Percentiles rank a stretch among this genome's conserved stretches.
Evolutionary conservation across 1,140 invertebrate species (phyloP).

Genomic region (Drosophila bifasciata): DNA sequence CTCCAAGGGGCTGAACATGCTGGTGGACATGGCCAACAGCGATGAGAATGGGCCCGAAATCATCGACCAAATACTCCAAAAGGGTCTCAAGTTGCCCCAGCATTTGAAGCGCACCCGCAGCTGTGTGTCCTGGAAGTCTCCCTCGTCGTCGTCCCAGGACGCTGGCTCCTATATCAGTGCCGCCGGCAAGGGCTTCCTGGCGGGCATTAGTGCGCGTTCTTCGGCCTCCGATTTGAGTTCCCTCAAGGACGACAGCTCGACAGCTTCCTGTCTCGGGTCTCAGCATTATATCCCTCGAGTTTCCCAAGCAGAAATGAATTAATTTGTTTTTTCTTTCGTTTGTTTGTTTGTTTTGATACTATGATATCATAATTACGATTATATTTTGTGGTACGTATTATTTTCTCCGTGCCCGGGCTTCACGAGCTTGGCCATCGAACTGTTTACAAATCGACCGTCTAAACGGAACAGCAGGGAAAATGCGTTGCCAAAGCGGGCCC

Average conservation of each 20-base stretch:
- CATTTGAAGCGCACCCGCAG: slow-evolving; percentile 63
- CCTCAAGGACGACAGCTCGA: slow-evolving; percentile 48
- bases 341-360: slow-evolving; percentile 8
- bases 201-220: slow-evolving; percentile 44
- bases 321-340: background rate
- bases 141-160: slow-evolving; percentile 57
- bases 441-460: slow-evolving; percentile 67
- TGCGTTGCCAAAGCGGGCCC: slow-evolving; percentile 19
- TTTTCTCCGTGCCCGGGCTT: slow-evolving; percentile 5
- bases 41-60: slow-evolving; percentile 70
- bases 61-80: slow-evolving; percentile 58
- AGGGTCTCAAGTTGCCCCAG: slow-evolving; percentile 75
- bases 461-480: slow-evolving; percentile 57
- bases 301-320: slow-evolving; percentile 51
- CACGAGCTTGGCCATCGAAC: slow-evolving; percentile 49
- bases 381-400: background rate
- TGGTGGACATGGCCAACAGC: slow-evolving; percentile 77
- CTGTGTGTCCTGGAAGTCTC: slow-evolving; percentile 59
- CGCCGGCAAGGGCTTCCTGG: slow-evolving; percentile 42
- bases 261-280: slow-evolving; percentile 29
- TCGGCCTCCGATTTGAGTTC: slow-evolving; percentile 52
- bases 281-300: slow-evolving; percentile 68
- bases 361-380: slow-evolving; percentile 1
- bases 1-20: slow-evolving; percentile 75
- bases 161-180: slow-evolving; percentile 29